Conservation (phyloP, 2,888 invertebrate genomes). For the Caradrina clavipalpis region DNA sequence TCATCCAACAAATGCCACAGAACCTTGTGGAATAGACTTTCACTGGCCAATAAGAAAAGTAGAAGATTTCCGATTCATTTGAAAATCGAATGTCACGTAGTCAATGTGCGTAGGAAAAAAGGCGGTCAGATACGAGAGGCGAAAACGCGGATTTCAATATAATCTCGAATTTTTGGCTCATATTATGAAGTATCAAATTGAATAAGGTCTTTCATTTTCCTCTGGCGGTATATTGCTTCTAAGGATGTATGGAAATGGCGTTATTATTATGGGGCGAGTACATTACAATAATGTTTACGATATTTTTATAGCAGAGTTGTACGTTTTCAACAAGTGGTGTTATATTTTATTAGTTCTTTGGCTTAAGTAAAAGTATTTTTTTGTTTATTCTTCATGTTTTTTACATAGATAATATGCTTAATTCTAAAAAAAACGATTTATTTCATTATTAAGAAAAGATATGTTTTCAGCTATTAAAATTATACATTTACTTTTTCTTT, state of each 20-base stretch:
- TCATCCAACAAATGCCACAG: slow-evolving; percentile 43
- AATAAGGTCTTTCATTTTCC: slow-evolving; percentile 19
- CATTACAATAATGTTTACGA: background rate
- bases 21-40: slow-evolving; percentile 63
- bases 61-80: slow-evolving; percentile 58
- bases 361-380: too few relatives aligned
- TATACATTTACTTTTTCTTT: too few relatives aligned
- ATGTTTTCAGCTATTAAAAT: too few relatives aligned
- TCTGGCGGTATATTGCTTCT: background rate
- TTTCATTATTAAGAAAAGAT: too few relatives aligned
- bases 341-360: background rate
- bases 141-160: slow-evolving; percentile 39
- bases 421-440: too few relatives aligned
- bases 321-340: slow-evolving; percentile 17
- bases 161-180: slow-evolving; percentile 16
- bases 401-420: too few relatives aligned
- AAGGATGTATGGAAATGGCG: slow-evolving; percentile 8
- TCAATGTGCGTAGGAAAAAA: slow-evolving; percentile 53
- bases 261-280: background rate
- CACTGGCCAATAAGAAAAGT: slow-evolving; percentile 58
- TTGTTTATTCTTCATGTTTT: too few relatives aligned
- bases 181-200: slow-evolving; percentile 34
- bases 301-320: slow-evolving; percentile 9
- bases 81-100: slow-evolving; percentile 57
- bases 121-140: slow-evolving; percentile 21